Conservation (phyloP, 2,797 vertebrate species). For the Echeneis naucrates region DNA sequence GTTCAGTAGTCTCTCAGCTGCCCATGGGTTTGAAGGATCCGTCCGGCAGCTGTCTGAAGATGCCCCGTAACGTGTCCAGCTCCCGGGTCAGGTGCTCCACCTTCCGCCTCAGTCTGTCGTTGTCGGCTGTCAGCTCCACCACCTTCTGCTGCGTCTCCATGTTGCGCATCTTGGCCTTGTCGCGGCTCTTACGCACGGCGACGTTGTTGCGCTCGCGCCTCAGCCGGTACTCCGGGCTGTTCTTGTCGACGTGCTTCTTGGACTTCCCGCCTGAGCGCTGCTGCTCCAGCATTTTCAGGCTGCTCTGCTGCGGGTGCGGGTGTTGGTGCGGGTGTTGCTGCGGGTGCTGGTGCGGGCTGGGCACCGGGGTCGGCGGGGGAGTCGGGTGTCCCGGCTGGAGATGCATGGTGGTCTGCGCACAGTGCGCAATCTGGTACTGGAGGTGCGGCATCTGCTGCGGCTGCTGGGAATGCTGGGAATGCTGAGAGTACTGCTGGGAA, state of each 20-base stretch:
- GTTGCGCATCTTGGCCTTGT: conserved; percentile 98
- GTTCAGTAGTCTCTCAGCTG: conserved; percentile 81
- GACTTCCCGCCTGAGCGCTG: conserved; percentile 77
- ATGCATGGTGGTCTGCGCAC: conserved; percentile 97
- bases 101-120: conserved; percentile 94
- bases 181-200: conserved; percentile 97
- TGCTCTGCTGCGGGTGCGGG: conserved; percentile 62
- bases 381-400: conserved; percentile 96
- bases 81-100: conserved; percentile 96
- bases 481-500: conserved; percentile 69
- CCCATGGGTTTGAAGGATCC: conserved; percentile 94
- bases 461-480: conserved; percentile 61
- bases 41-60: conserved; percentile 97
- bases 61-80: conserved; percentile 94
- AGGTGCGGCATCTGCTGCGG: conserved; percentile 90
- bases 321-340: conserved; percentile 82
- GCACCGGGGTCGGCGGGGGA: conserved; percentile 95
- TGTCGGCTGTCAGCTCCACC: conserved; percentile 92
- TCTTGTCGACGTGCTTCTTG: conserved; percentile 96
- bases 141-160: conserved; percentile 98
- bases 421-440: conserved; percentile 96
- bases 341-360: conserved; percentile 89
- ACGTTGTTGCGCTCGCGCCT: conserved; percentile 98
- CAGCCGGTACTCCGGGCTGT: conserved; percentile 94
- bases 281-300: conserved; percentile 85